Evolutionary conservation across 1,140 invertebrate genomes (phyloP).

Genomic region (Hycleus phaleratus): DNA sequence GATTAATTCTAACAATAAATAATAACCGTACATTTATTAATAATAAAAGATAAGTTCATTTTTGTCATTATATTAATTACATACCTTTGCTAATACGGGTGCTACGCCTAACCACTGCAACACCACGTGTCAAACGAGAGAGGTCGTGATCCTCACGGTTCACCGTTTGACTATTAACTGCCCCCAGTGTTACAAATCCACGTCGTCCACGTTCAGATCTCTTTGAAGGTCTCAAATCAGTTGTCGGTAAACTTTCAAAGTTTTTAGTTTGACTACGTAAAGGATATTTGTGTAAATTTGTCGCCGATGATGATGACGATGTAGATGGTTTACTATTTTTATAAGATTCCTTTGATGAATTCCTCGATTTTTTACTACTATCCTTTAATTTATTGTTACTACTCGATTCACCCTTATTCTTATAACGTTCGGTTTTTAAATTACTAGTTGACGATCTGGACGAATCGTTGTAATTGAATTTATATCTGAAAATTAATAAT

Average conservation of each 20-base stretch:
- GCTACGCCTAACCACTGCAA: slow-evolving; percentile 39
- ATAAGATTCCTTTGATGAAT: no score
- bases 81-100: slow-evolving; percentile 41
- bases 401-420: neutral
- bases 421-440: neutral
- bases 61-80: neutral
- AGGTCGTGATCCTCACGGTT: slow-evolving; percentile 30
- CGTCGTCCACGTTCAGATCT: slow-evolving; percentile 22
- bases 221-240: slow-evolving; percentile 2
- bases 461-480: slow-evolving; percentile 5
- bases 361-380: no score
- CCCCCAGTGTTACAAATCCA: slow-evolving; percentile 36
- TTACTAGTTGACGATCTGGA: neutral
- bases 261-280: slow-evolving; percentile 34
- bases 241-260: slow-evolving; percentile 3
- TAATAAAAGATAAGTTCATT: no score
- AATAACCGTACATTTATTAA: no score
- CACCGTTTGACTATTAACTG: slow-evolving; percentile 28
- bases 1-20: no score
- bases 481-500: slow-evolving; percentile 3
- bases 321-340: no score
- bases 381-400: no score
- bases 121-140: slow-evolving; percentile 33
- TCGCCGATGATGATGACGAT: no score
- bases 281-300: slow-evolving; percentile 41